Evolutionary conservation across 2,888 invertebrate genomes (phyloP), one percentile per base, ranked within the genome.

Genomic region (Andrena bicolor): DNA sequence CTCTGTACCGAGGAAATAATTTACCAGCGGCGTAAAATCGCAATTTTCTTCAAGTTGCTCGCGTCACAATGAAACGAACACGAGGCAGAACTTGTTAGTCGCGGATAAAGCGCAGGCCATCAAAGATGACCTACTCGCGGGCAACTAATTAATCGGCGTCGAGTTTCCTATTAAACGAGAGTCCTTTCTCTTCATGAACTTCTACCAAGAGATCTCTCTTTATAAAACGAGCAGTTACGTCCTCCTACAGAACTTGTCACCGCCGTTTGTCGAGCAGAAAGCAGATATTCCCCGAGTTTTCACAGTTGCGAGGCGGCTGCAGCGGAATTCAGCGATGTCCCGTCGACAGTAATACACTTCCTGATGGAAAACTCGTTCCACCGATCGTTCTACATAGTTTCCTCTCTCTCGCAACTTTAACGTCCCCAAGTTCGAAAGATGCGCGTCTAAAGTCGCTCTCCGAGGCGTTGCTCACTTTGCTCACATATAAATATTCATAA

Each of bases 91-190:
- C 41, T 41, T 26, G 35, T 60, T n/a, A 16, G 30, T 16, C n/a
- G n/a, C 13, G 28, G 26, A 58, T 16, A 26, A 30, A 60, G 60
- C 30, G 60, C 60, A 16, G n/a, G 30, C n/a, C 7, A 20, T 63
- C 35, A 35, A 35, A 63, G 32, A 63, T 13, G 60, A 30, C 30
- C 8, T 30, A 26, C 30, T 30, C 60, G 30, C 7, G 30, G 30
- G n/a, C 60, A 30, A 60, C 6, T 30, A 60, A 60, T 60, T 60
- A 60, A 30, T 60, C 41, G 23, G 23, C 56, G 10, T 56, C 23
- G 56, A 26, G 56, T 56, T 56, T 56, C 56, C 56, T 26, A 23
- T 56, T 23, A 56, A 26, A 56, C 20, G 56, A 26, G 10, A 56
- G 23, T 4, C 56, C 56, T 51, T 51, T 41, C 51, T 20, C 51